phyloP scores from a whole-genome alignment of 2,888 invertebrate species.

The Apamea crenata region DNA sequence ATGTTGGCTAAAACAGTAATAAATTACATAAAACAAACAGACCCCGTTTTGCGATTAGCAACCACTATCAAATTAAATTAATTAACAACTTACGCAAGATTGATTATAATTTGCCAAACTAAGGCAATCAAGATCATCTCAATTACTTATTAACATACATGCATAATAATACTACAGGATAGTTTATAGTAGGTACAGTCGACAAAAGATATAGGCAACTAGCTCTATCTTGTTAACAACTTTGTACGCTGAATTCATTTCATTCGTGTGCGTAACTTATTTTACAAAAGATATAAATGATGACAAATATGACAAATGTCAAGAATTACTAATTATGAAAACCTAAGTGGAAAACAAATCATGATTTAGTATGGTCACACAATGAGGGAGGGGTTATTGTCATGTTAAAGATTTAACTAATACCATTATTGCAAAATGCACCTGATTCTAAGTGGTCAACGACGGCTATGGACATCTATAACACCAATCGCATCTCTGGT shows the following conservation, averaged over 20 bases:
- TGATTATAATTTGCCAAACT: constrained; percentile 22
- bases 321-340: no score
- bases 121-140: constrained; percentile 37
- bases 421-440: no score
- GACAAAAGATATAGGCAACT: background rate
- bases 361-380: no score
- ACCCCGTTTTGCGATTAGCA: background rate
- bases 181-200: constrained; percentile 11
- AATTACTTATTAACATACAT: constrained; percentile 25
- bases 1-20: constrained; percentile 23
- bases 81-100: constrained; percentile 30
- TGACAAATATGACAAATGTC: no score
- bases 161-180: background rate
- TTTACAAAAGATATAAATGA: no score
- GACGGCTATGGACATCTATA: background rate
- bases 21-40: constrained; percentile 37
- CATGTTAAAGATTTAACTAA: no score
- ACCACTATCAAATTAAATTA: constrained; percentile 13
- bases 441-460: no score
- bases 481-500: background rate
- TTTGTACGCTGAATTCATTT: background rate
- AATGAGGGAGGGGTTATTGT: no score
- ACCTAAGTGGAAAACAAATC: no score
- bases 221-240: background rate
- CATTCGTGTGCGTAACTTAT: no score